phyloP scores from a whole-genome alignment of 2,888 invertebrate genomes.

The Euclidia mi region DNA sequence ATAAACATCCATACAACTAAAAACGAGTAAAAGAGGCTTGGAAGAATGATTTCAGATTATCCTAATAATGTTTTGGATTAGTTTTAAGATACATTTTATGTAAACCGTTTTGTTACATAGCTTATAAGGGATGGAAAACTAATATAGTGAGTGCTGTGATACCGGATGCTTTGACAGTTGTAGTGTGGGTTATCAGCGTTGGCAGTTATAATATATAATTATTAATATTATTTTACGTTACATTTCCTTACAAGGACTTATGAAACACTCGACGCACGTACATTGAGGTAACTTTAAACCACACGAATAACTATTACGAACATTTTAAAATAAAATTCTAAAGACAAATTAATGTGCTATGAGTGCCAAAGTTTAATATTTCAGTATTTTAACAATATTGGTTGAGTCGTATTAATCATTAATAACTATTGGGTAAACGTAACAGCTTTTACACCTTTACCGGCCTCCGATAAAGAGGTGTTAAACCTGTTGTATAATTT shows the following conservation, averaged over 20 bases:
- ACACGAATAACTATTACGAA: conserved; percentile 12
- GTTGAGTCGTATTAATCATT: conserved; percentile 49
- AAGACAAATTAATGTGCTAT: conserved; percentile 27
- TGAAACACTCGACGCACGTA: conserved; percentile 22
- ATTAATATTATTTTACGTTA: conserved; percentile 43
- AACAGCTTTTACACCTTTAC: conserved; percentile 85
- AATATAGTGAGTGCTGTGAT: conserved; percentile 84
- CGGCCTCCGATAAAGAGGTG: conserved; percentile 80
- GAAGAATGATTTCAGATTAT: conserved; percentile 52
- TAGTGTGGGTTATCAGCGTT: conserved; percentile 63
- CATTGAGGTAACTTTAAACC: conserved; percentile 19
- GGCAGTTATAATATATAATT: conserved; percentile 57
- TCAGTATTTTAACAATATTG: conserved; percentile 33
- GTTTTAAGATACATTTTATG: conserved; percentile 69
- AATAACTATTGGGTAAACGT: conserved; percentile 70
- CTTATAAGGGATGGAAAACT: conserved; percentile 72
- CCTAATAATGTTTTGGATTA: conserved; percentile 64
- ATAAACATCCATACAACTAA: conserved; percentile 38
- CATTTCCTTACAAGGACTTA: conserved; percentile 25
- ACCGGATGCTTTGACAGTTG: conserved; percentile 74
- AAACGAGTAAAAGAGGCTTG: conserved; percentile 53
- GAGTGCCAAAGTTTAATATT: conserved; percentile 67
- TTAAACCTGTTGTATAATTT: conserved; percentile 85
- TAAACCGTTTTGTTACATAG: conserved; percentile 72
- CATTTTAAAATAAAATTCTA: conserved; percentile 23